Evolutionary conservation across 2,113 vertebrate genomes (phyloP), one percentile per base, ranked within the genome.

Genomic region (Sarotherodon lohbergeri): DNA sequence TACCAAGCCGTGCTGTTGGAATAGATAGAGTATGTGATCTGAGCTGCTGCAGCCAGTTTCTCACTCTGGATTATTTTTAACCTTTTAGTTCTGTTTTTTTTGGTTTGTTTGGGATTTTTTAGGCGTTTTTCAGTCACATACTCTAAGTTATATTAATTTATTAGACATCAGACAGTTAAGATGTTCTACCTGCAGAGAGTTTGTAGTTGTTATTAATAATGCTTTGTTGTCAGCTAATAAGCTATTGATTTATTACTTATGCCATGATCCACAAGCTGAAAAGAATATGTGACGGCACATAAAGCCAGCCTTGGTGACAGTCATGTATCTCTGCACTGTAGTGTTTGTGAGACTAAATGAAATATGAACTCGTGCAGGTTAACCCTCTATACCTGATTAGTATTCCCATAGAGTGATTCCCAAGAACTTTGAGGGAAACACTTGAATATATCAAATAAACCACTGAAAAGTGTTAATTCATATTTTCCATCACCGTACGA

Each of bases 141-240:
- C 10, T 41, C 1, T 22, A 68, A 1, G 34, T 68, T 68, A 9
- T 41, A 3, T 68, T 24, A 0, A 2, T 22, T 41, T 68, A 41
- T 22, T 8, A 24, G 63, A 68, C 63, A 68, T 39, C 11, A 22
- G 34, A 66, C 17, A 5, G 19, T 68, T 68, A 68, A 68, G 39
- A 22, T 68, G 34, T 39, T 68, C 61, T 68, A 13, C 6, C 34
- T 68, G 34, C 61, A 39, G 61, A 29, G 22, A 29, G 24, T 57
- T n/a, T 39, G 61, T n/a, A 39, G 32, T 8, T 22, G 63, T 68
- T 68, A 39, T 68, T 22, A 68, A 22, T 41, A 22, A 68, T 0
- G 6, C 34, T 39, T 68, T 13, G 34, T 39, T n/a, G 34, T 39
- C 34, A 68, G 34, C 63, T 41, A 13, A 13, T 22, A 68, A 22